These are phyloP conservation scores for Micrasema longulum DNA, from an alignment of 1,140 invertebrate genomes.

Conservation along the genomic window DNA sequence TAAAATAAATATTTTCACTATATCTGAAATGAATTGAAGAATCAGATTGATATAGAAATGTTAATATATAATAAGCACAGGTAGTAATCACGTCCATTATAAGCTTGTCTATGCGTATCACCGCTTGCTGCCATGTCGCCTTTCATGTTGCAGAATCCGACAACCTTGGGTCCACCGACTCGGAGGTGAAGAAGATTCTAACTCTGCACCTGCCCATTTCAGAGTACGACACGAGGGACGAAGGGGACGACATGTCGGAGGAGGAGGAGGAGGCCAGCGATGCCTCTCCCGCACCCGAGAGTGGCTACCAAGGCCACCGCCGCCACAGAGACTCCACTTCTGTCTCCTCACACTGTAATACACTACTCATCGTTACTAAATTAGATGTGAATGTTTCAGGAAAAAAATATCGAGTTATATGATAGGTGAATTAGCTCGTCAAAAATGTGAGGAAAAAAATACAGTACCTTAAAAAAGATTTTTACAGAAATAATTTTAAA, in stretches of 20 bases:
- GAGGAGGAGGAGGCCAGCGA: conserved; percentile 78
- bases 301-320: conserved; percentile 63
- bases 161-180: conserved; percentile 87
- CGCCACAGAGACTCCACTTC: conserved; percentile 61
- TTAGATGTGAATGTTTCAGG: too few relatives aligned
- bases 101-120: conserved; percentile 11
- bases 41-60: too few relatives aligned
- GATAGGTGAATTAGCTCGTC: too few relatives aligned
- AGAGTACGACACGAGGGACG: conserved; percentile 81
- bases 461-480: too few relatives aligned
- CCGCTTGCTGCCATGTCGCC: conserved; percentile 50
- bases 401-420: too few relatives aligned
- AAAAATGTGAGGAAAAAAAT: too few relatives aligned
- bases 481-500: too few relatives aligned
- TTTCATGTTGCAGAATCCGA: conserved; percentile 78
- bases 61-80: too few relatives aligned
- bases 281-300: conserved; percentile 78
- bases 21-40: too few relatives aligned
- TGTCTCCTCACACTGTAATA: conserved; percentile 48
- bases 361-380: too few relatives aligned
- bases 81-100: too few relatives aligned
- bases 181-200: conserved; percentile 89
- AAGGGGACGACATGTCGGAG: conserved; percentile 72
- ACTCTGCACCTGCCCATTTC: conserved; percentile 89
- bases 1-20: too few relatives aligned